phyloP scores from a whole-genome alignment of 2,888 invertebrate species.

The Drosophila parthenogenetica region DNA sequence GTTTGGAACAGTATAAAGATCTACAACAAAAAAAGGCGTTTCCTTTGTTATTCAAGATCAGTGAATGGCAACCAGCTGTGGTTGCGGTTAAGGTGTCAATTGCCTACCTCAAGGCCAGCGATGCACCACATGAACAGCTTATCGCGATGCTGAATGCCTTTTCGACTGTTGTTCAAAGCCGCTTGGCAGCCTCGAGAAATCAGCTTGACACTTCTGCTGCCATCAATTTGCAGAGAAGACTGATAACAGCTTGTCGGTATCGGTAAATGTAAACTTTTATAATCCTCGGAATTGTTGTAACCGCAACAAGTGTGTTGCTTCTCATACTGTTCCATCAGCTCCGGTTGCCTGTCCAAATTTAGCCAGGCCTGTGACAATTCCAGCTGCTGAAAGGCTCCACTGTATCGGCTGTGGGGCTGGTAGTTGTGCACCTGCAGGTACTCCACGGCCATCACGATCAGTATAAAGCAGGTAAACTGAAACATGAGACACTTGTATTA shows the following conservation, averaged over 20 bases:
- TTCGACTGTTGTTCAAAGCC: constrained; percentile 61
- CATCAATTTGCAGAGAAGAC: constrained; percentile 15
- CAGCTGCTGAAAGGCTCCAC: constrained; percentile 62
- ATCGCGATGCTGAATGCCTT: constrained; percentile 69
- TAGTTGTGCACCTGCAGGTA: constrained; percentile 78
- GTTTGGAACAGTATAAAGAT: constrained; percentile 66
- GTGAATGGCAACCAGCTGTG: constrained; percentile 29
- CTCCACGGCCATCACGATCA: constrained; percentile 73
- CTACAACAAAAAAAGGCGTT: constrained; percentile 31
- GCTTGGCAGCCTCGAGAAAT: constrained; percentile 69
- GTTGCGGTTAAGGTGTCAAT: constrained; percentile 21
- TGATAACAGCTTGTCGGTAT: constrained; percentile 76
- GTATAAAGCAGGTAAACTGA: constrained; percentile 76
- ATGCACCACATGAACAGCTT: constrained; percentile 75
- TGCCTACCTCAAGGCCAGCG: constrained; percentile 72
- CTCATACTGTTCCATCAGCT: constrained; percentile 67
- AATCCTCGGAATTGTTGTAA: constrained; percentile 68
- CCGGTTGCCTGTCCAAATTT: constrained; percentile 57
- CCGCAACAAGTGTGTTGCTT: constrained; percentile 73
- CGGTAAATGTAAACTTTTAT: constrained; percentile 59
- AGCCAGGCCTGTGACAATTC: constrained; percentile 73
- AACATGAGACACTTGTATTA: constrained; percentile 2
- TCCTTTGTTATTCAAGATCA: constrained; percentile 22
- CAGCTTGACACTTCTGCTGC: constrained; percentile 25
- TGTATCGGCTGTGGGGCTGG: constrained; percentile 60